Evolutionary conservation across 1,140 invertebrate genomes (phyloP), one percentile per base, ranked within the genome.

Genomic region (Delia radicum): DNA sequence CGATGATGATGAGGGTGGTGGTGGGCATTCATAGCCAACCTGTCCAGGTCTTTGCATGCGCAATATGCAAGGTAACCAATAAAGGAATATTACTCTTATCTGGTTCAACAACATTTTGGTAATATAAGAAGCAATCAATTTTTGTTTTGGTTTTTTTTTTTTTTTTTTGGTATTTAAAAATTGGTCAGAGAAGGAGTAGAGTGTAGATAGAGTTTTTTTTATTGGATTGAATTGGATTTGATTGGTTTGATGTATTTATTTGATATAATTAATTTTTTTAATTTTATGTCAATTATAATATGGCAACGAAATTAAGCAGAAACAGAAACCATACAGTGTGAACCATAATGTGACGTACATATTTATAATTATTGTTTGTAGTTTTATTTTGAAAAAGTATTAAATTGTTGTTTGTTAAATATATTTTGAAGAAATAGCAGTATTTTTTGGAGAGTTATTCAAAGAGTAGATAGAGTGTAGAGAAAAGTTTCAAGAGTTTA

Each of bases 31-130:
- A 77, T 88, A 88, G 74, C 87, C 85, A 79, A 91, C 90, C 83
- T 92, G 90, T 80, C 83, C 84, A 73, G 97, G 97, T 82, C 97
- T 91, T 82, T 93, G 93, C 95, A 99, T 99, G 80, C 95, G 91
- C 82, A 99, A 90, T 82, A 98, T 89, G 90, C 95, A 98, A 82
- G 98, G 97, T 87, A 99, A 90, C 96, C 97, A 99, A 87, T 95
- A 94, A 81, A 98, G 91, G 88, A 99, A 96, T 85, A 98, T 90
- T 82, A 94, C 91, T 87, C 93, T 94, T 79, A 99, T 93, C 96
- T 98, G 88, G 62, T 88, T 85, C 79, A 79, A n/a, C n/a, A 78
- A 79, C 79, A 78, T 69, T 12, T 79, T 61, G 72, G 8, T 55
- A 29, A 18, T 13, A 26, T 75, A 72, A 72, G 62, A 75, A 77